Percentiles rank a stretch among this genome's conserved stretches.
Evolutionary conservation across 2,797 vertebrate genomes (phyloP).

Genomic region (Gobio occitaniae): DNA sequence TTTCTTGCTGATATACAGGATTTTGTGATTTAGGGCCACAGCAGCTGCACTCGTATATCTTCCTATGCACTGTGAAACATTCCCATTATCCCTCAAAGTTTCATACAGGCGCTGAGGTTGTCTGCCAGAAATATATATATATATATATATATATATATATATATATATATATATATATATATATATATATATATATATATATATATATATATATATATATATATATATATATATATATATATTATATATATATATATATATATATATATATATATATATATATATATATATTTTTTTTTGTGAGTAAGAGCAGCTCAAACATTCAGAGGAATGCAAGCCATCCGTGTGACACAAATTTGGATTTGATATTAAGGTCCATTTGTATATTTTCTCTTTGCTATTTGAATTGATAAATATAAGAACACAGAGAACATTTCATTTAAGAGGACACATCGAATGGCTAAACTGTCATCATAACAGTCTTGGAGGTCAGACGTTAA

Average conservation of each 20-base stretch:
- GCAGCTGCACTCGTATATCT: constrained; percentile 36
- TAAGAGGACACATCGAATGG: neutral
- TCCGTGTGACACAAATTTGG: constrained; percentile 2
- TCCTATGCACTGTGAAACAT: constrained; percentile 24
- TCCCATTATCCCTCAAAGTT: constrained; percentile 24
- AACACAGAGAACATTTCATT: neutral
- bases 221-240: neutral
- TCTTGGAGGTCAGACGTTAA: constrained; percentile 17
- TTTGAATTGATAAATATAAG: neutral
- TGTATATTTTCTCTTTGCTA: neutral
- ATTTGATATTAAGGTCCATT: constrained; percentile 1
- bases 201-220: too few relatives aligned
- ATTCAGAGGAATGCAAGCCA: constrained; percentile 16
- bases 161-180: too few relatives aligned
- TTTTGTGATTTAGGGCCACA: constrained; percentile 47
- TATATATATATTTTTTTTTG: neutral
- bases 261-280: too few relatives aligned
- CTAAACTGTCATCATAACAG: neutral
- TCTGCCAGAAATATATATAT: neutral
- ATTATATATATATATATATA: too few relatives aligned
- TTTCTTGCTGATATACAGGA: constrained; percentile 41
- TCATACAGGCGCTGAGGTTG: constrained; percentile 29
- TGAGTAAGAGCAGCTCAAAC: constrained; percentile 28
- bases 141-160: too few relatives aligned
- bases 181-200: too few relatives aligned